Conservation (phyloP, 2,888 invertebrate genomes). For the Nemotelus nigrinus region DNA sequence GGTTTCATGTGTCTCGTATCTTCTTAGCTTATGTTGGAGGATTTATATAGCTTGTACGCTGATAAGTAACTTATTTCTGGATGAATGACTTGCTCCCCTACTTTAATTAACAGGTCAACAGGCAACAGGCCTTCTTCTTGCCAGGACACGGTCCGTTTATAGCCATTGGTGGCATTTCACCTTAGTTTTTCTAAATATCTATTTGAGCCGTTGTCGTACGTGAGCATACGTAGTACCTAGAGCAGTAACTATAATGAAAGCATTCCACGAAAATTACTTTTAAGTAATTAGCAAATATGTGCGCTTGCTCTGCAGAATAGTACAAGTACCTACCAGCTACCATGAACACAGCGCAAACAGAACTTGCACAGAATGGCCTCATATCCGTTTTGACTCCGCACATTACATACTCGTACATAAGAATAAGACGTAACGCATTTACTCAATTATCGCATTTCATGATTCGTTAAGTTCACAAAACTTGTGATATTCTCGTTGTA, state of each 20-base stretch:
- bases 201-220: conserved; percentile 2
- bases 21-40: background rate
- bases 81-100: conserved; percentile 30
- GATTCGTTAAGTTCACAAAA: conserved; percentile 55
- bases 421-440: conserved; percentile 37
- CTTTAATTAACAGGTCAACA: conserved; percentile 35
- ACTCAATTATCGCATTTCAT: conserved; percentile 56
- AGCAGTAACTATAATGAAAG: background rate
- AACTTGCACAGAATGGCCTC: background rate
- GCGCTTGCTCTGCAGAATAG: background rate
- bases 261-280: conserved; percentile 30
- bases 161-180: background rate
- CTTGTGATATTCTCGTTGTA: conserved; percentile 38
- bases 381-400: conserved; percentile 11
- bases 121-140: conserved; percentile 19
- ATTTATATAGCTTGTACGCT: conserved; percentile 17
- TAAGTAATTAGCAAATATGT: conserved; percentile 19
- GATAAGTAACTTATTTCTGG: conserved; percentile 42
- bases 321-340: background rate
- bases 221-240: conserved; percentile 4
- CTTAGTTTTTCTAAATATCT: conserved; percentile 28
- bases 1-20: conserved; percentile 37
- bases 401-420: background rate
- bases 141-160: background rate
- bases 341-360: too few relatives aligned